These are phyloP conservation scores for Psettodes erumei DNA, from an alignment of 2,113 vertebrate species.

Conservation along the genomic window DNA sequence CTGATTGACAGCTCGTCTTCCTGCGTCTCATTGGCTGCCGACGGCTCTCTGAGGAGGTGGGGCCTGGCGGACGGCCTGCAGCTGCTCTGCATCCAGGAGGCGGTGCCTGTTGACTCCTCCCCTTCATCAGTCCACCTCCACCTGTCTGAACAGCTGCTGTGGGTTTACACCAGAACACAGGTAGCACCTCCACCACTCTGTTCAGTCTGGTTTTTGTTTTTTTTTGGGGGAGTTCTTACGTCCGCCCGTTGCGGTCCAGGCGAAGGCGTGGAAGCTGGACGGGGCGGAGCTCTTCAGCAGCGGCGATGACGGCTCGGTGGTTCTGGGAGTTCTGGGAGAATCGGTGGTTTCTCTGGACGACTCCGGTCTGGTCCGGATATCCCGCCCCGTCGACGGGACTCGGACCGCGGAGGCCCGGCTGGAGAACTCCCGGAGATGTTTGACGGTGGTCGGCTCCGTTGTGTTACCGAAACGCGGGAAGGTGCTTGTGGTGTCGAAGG, in stretches of 20 bases:
- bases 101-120: slow-evolving; percentile 34
- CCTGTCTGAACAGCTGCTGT: slow-evolving; percentile 74
- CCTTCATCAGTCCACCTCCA: slow-evolving; percentile 68
- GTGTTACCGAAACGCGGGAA: slow-evolving; percentile 66
- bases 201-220: too few species aligned
- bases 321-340: slow-evolving; percentile 65
- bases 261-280: slow-evolving; percentile 81
- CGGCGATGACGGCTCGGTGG: slow-evolving; percentile 31
- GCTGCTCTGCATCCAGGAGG: slow-evolving; percentile 74
- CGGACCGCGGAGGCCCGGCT: slow-evolving; percentile 52
- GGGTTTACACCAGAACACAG: slow-evolving; percentile 78
- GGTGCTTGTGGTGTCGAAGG: slow-evolving; percentile 77
- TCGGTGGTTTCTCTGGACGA: slow-evolving; percentile 68
- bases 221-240: too few species aligned
- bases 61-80: slow-evolving; percentile 78
- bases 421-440: slow-evolving; percentile 21
- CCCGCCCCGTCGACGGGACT: slow-evolving; percentile 31
- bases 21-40: slow-evolving; percentile 82
- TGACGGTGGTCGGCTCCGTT: slow-evolving; percentile 55
- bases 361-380: slow-evolving; percentile 68
- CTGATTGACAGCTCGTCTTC: slow-evolving; percentile 65
- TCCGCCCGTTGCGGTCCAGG: slow-evolving; percentile 77
- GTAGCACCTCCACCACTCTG: slow-evolving; percentile 52
- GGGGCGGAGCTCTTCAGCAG: slow-evolving; percentile 72
- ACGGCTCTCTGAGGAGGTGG: slow-evolving; percentile 82